Conservation (phyloP, 2,113 vertebrate species). For the Sylvietta virens region DNA sequence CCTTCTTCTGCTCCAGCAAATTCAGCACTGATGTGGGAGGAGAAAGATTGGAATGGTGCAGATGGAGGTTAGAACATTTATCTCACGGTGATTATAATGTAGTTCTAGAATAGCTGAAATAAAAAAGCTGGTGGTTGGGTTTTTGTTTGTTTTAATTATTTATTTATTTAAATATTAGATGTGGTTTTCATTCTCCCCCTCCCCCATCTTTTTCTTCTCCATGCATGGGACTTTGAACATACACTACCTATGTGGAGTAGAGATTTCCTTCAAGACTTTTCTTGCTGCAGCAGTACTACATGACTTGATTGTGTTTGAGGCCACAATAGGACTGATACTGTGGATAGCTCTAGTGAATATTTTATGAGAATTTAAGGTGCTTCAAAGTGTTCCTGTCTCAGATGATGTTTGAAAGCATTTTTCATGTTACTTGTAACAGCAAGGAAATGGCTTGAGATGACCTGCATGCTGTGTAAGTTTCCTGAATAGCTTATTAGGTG, state of each 20-base stretch:
- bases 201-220: not conserved
- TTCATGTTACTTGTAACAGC: constrained; percentile 41
- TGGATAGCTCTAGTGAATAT: constrained; percentile 1
- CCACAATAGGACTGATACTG: not conserved
- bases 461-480: not conserved
- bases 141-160: not conserved
- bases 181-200: not conserved
- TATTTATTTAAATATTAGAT: not conserved
- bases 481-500: constrained; percentile 9
- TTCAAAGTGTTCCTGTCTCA: constrained; percentile 1
- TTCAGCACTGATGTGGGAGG: constrained; percentile 38
- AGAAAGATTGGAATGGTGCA: constrained; percentile 25
- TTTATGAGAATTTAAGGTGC: constrained; percentile 1
- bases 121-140: not conserved
- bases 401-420: constrained; percentile 45
- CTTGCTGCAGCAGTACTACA: not conserved
- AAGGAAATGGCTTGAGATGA: not conserved
- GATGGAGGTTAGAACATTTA: constrained; percentile 35
- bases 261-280: not conserved
- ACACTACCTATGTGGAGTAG: not conserved
- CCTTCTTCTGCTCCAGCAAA: not conserved
- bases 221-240: not conserved
- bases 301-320: constrained; percentile 8
- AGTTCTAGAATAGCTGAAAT: not conserved
- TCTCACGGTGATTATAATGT: not conserved